Evolutionary conservation across 2,797 vertebrate genomes (phyloP).

Genomic region (Ctenochaetus hawaiiensis): DNA sequence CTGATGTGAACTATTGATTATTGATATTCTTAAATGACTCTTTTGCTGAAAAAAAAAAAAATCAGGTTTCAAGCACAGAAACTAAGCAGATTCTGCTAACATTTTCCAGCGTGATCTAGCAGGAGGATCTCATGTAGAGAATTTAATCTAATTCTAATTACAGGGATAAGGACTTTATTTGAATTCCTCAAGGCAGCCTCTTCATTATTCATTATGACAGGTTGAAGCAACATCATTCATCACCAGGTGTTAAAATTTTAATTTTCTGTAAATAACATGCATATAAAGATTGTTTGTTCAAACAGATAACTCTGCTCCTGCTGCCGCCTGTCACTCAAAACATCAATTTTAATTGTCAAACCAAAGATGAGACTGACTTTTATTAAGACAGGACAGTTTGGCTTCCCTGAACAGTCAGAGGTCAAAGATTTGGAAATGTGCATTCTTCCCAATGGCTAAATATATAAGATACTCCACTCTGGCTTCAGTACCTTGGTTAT

Average conservation of each 20-base stretch:
- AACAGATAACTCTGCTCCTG: neutral
- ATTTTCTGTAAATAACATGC: slow-evolving; percentile 9
- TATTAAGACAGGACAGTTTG: neutral
- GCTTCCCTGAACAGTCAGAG: neutral
- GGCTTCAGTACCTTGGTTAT: slow-evolving; percentile 89
- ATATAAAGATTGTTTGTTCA: neutral
- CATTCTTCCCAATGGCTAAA: neutral
- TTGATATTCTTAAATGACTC: neutral
- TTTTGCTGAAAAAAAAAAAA: neutral
- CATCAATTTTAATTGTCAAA: neutral
- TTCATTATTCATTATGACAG: slow-evolving; percentile 15
- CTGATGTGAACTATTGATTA: neutral
- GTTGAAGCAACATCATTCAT: slow-evolving; percentile 14
- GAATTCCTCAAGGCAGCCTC: slow-evolving; percentile 2
- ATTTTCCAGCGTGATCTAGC: neutral
- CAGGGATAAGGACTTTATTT: slow-evolving; percentile 1
- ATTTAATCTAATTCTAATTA: slow-evolving; percentile 2
- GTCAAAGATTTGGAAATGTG: neutral
- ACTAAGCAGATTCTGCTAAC: neutral
- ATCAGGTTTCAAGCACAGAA: too few species aligned
- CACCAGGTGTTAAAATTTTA: slow-evolving; percentile 5
- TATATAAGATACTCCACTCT: neutral
- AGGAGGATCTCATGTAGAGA: neutral
- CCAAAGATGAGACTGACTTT: neutral
- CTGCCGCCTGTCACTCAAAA: neutral